These are phyloP conservation scores for Noctua janthina DNA, from an alignment of 2,888 invertebrate genomes.

Conservation along the genomic window DNA sequence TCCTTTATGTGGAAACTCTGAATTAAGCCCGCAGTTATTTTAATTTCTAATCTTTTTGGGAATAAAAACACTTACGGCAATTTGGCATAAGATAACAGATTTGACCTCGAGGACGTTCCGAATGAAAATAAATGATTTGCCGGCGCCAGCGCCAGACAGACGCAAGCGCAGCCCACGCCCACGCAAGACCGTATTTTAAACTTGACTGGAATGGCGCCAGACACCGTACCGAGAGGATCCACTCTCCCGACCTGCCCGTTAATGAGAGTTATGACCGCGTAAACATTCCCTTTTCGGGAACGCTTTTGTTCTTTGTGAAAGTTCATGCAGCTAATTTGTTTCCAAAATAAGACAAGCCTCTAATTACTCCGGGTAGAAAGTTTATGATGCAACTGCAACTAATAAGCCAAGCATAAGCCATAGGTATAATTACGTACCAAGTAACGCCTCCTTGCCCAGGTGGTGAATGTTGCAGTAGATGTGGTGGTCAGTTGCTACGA, in stretches of 20 bases:
- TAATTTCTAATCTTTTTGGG: conserved; percentile 7
- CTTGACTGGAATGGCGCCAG: conserved; percentile 82
- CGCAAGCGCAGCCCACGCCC: conserved; percentile 71
- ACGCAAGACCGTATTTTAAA: conserved; percentile 80
- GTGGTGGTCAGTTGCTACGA: conserved; percentile 84
- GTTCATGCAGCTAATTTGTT: conserved; percentile 54
- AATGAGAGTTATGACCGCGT: conserved; percentile 79
- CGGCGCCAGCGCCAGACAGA: conserved; percentile 67
- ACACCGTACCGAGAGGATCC: conserved; percentile 65
- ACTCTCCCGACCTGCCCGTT: conserved; percentile 66
- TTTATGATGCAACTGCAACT: conserved; percentile 38
- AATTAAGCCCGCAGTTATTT: conserved; percentile 9
- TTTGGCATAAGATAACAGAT: conserved; percentile 51
- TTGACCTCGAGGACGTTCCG: conserved; percentile 73
- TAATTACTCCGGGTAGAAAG: conserved; percentile 41
- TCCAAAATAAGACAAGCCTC: conserved; percentile 50
- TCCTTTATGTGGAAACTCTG: conserved; percentile 6
- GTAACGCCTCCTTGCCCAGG: conserved; percentile 82
- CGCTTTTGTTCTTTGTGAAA: conserved; percentile 71
- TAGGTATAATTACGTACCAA: conserved; percentile 75
- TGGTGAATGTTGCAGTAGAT: conserved; percentile 87
- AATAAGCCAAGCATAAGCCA: not conserved
- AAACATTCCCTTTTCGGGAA: conserved; percentile 81
- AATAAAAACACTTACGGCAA: conserved; percentile 20
- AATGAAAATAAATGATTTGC: conserved; percentile 74